Conservation (phyloP, 2,113 vertebrate genomes). For the Salvelinus namaycush region DNA sequence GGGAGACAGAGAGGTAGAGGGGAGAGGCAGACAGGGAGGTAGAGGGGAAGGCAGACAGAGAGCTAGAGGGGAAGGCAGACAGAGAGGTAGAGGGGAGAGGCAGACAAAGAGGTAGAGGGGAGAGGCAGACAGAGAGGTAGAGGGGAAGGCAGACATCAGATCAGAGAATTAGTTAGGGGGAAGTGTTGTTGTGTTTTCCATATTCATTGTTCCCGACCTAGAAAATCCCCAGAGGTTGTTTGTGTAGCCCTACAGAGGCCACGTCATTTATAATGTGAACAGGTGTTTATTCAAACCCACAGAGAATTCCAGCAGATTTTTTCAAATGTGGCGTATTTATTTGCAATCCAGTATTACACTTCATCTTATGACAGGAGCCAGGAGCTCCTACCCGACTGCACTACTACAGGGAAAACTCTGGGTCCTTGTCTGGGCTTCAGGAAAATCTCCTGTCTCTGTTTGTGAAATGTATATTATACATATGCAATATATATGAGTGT, state of each 20-base stretch:
- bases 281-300: not conserved
- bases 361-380: not conserved
- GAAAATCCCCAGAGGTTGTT: not conserved
- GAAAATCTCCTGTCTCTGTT: no score
- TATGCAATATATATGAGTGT: not conserved
- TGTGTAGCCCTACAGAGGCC: not conserved
- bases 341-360: not conserved
- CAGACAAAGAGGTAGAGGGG: no score
- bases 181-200: not conserved
- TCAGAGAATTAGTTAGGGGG: not conserved
- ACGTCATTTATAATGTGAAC: not conserved
- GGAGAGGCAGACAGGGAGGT: no score
- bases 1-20: not conserved
- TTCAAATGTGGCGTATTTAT: not conserved
- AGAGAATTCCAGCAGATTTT: not conserved
- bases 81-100: no score
- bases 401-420: no score
- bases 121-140: conserved; percentile 1
- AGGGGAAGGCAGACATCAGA: not conserved
- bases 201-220: not conserved
- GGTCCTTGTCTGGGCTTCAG: no score
- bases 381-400: no score
- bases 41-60: no score
- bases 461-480: no score
- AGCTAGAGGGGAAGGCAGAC: no score